A percentile compares a stretch with the other conserved stretches of the same genome.
Evolutionary conservation across 92 coral and sea anemone species (phyloP).

Genomic region (Porites lobata): DNA sequence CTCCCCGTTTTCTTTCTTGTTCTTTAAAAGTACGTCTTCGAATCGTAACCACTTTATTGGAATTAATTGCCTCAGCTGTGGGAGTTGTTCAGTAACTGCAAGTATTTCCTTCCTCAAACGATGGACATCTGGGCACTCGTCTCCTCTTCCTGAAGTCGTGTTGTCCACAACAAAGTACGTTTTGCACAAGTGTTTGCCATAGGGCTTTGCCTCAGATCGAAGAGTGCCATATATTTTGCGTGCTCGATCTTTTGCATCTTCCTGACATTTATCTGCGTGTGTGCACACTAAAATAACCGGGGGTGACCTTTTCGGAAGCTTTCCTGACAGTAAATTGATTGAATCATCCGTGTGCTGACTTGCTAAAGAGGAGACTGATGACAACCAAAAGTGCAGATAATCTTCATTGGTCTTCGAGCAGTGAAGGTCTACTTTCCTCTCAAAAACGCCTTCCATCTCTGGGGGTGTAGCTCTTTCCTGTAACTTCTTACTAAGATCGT

Average conservation of each 20-base stretch:
- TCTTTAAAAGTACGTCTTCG: background rate
- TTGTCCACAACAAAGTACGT: background rate
- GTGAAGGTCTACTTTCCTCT: conserved; percentile 6
- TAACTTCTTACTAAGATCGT: conserved; percentile 27
- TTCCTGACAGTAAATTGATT: background rate
- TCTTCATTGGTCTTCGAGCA: conserved; percentile 5
- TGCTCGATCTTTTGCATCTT: background rate
- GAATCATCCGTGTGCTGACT: background rate
- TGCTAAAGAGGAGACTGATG: background rate
- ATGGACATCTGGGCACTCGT: background rate
- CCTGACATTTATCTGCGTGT: background rate
- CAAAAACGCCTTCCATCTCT: conserved; percentile 14
- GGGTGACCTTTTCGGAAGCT: background rate
- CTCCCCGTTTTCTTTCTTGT: background rate
- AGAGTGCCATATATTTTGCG: background rate
- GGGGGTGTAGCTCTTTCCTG: conserved; percentile 40
- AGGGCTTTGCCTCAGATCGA: background rate
- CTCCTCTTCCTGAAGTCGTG: background rate
- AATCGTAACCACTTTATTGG: background rate
- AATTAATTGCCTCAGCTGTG: background rate
- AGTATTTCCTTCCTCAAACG: background rate
- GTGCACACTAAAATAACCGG: background rate
- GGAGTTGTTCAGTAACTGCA: background rate
- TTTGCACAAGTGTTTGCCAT: background rate
- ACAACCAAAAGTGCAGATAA: background rate